Conservation (phyloP, 2,888 invertebrate species). For the Boloria euphrosyne region DNA sequence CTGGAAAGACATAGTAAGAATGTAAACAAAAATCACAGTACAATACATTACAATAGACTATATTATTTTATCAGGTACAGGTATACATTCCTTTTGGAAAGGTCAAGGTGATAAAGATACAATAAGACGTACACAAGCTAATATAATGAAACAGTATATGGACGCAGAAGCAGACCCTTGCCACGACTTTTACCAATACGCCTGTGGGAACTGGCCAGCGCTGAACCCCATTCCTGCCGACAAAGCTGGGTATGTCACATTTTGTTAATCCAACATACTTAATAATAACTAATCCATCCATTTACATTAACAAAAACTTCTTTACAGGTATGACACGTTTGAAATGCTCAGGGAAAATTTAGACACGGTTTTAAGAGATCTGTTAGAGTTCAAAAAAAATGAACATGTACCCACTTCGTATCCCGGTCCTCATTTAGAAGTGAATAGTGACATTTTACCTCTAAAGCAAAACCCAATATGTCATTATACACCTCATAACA, state of each 20-base stretch:
- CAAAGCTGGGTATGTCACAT: conserved; percentile 84
- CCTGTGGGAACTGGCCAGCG: conserved; percentile 93
- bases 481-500: conserved; percentile 27
- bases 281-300: too few species aligned
- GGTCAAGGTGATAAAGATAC: conserved; percentile 79
- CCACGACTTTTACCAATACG: conserved; percentile 91
- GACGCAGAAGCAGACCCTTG: conserved; percentile 88
- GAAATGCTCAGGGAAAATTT: conserved; percentile 93
- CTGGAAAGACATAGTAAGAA: neutral
- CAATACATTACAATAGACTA: neutral
- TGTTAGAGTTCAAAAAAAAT: conserved; percentile 81
- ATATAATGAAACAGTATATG: conserved; percentile 90
- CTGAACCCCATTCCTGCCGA: conserved; percentile 94
- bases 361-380: conserved; percentile 85
- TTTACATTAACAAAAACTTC: conserved; percentile 13
- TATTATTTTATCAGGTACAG: conserved; percentile 44
- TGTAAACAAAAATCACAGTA: neutral
- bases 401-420: conserved; percentile 58
- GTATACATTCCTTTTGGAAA: conserved; percentile 83
- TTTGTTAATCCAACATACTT: conserved; percentile 3
- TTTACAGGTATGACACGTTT: conserved; percentile 90
- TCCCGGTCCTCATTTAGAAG: conserved; percentile 65
- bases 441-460: conserved; percentile 56
- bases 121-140: conserved; percentile 84
- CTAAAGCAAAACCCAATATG: conserved; percentile 37